Evolutionary conservation across 2,113 vertebrate genomes (phyloP).

Genomic region (Oryzias javanicus): DNA sequence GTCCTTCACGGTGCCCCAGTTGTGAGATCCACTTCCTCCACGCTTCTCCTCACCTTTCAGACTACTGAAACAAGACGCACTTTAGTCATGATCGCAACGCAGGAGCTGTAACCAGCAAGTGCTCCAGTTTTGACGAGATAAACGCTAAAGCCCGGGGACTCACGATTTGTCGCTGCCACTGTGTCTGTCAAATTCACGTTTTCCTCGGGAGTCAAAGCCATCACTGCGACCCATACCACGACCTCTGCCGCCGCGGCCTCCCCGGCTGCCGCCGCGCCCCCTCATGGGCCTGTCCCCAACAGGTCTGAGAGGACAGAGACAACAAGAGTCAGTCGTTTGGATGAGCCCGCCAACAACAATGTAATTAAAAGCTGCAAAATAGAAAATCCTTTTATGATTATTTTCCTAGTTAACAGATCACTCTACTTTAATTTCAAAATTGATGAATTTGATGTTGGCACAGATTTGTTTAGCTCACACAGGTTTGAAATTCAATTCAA

Average conservation of each 20-base stretch:
- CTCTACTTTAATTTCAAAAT: too few species aligned
- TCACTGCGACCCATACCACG: conserved; percentile 92
- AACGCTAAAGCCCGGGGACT: conserved; percentile 57
- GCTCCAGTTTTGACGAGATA: not conserved
- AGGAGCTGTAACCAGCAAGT: not conserved
- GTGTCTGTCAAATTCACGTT: conserved; percentile 97
- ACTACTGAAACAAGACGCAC: conserved; percentile 88
- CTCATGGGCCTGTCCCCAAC: conserved; percentile 87
- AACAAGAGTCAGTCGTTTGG: too few species aligned
- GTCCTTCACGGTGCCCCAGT: conserved; percentile 99
- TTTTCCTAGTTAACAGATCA: too few species aligned
- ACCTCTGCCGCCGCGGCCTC: conserved; percentile 84
- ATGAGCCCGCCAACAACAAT: too few species aligned
- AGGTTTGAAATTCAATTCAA: too few species aligned
- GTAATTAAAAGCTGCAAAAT: too few species aligned
- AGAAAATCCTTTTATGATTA: too few species aligned
- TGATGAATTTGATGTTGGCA: too few species aligned
- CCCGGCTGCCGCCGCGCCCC: conserved; percentile 84
- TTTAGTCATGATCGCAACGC: conserved; percentile 44
- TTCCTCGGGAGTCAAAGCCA: conserved; percentile 95
- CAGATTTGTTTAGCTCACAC: too few species aligned
- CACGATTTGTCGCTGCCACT: conserved; percentile 98
- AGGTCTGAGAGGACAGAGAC: conserved; percentile 72
- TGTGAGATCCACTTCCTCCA: conserved; percentile 96
- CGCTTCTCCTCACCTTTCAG: conserved; percentile 97